A percentile compares a stretch with the other conserved stretches of the same genome.
These are phyloP conservation scores for Epinephelus coioides DNA, from an alignment of 2,797 vertebrate genomes.

Conservation along the genomic window DNA sequence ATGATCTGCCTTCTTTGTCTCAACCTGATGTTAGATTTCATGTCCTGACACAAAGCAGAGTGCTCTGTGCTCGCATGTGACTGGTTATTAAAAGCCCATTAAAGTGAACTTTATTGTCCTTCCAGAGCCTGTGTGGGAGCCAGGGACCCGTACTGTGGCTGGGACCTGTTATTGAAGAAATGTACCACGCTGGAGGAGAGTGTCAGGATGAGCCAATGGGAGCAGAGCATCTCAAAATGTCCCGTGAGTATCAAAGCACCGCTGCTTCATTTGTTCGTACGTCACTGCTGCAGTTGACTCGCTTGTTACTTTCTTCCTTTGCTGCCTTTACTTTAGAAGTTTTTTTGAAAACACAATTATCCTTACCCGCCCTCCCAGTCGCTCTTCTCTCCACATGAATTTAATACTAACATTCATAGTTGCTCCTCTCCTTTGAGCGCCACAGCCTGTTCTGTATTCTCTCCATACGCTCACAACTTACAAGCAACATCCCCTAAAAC, in stretches of 20 bases:
- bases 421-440: slow-evolving; percentile 32
- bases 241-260: slow-evolving; percentile 88
- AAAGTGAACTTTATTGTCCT: slow-evolving; percentile 19
- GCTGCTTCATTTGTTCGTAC: slow-evolving; percentile 1
- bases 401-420: slow-evolving; percentile 41
- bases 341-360: slow-evolving; percentile 50
- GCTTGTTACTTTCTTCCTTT: slow-evolving; percentile 16
- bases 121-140: slow-evolving; percentile 93
- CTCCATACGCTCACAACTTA: slow-evolving; percentile 23
- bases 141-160: slow-evolving; percentile 97
- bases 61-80: slow-evolving; percentile 36
- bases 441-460: slow-evolving; percentile 52
- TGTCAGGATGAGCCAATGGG: slow-evolving; percentile 96
- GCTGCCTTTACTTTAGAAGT: slow-evolving; percentile 24
- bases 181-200: slow-evolving; percentile 96
- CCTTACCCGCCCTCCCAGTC: slow-evolving; percentile 10
- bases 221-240: slow-evolving; percentile 93
- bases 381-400: slow-evolving; percentile 26
- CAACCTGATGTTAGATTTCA: slow-evolving; percentile 44
- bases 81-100: slow-evolving; percentile 50
- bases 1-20: slow-evolving; percentile 29
- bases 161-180: slow-evolving; percentile 94
- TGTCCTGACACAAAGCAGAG: slow-evolving; percentile 7
- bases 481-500: slow-evolving; percentile 33
- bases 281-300: slow-evolving; percentile 9